A percentile compares a stretch with the other conserved stretches of the same genome.
phyloP scores from a whole-genome alignment of 2,888 invertebrate species.

The Acholoe squamosa region DNA sequence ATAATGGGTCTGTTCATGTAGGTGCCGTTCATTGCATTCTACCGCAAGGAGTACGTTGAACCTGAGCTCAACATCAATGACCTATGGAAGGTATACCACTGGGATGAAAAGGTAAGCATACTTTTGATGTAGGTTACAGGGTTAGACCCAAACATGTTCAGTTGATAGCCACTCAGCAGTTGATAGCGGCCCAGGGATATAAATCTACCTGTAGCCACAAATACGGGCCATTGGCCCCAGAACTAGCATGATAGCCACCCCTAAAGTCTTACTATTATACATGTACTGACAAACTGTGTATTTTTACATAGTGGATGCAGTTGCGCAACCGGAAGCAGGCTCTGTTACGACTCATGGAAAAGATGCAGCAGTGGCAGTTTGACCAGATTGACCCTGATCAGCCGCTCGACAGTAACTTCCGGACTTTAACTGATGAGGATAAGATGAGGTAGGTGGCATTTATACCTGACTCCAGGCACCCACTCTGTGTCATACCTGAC shows the following conservation, averaged over 20 bases:
- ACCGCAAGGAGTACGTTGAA: conserved; percentile 98
- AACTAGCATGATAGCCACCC: no score
- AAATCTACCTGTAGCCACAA: no score
- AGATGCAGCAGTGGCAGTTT: conserved; percentile 95
- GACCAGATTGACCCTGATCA: conserved; percentile 93
- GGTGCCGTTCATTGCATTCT: conserved; percentile 99
- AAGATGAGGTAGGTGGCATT: conserved; percentile 82
- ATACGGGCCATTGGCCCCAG: no score
- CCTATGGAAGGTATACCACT: conserved; percentile 98
- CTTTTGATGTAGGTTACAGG: no score
- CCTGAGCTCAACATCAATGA: conserved; percentile 97
- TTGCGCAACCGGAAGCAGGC: conserved; percentile 92
- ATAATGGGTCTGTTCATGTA: conserved; percentile 66
- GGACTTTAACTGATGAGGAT: conserved; percentile 93
- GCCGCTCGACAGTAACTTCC: conserved; percentile 91
- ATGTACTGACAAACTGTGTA: background rate
- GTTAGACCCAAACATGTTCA: no score
- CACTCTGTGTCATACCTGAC: no score
- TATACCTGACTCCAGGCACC: no score
- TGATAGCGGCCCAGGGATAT: no score
- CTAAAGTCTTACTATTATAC: no score
- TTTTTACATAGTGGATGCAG: conserved; percentile 86
- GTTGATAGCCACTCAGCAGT: no score
- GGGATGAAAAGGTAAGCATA: conserved; percentile 91
- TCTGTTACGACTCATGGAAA: conserved; percentile 91